Evolutionary conservation across 2,888 invertebrate genomes (phyloP), one percentile per base, ranked within the genome.

Genomic region (Plebejus argus): DNA sequence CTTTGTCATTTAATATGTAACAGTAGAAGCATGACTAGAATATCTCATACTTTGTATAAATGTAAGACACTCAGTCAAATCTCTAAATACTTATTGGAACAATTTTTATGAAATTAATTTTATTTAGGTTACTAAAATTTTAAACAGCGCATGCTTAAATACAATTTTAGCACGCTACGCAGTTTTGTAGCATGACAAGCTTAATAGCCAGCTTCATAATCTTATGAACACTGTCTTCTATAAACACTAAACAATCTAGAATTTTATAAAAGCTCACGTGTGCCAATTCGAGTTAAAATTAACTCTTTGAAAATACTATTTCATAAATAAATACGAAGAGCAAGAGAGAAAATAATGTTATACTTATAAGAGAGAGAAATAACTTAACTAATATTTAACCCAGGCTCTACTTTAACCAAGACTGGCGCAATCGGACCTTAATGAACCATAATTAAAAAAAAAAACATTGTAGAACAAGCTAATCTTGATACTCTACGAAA

Each of bases 1-100:
- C 82, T 83, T 82, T 81, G 84, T 83, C 58, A 83, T 82, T 82
- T 76, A 79, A 81, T 78, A 71, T 66, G n/a, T n/a, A n/a, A 78
- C 78, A 74, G 72, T 78, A 80, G 77, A 83, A 84, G 83, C 82
- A 76, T 81, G 83, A 83, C 83, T 83, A 83, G 81, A 82, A 78
- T 77, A 78, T 78, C 81, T 78, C 78, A 79, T 76, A 76, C 81
- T 78, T 78, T 70, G 76, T 78, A 78, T 70, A 53, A 53, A 20
- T 45, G 15, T 45, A 45, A 28, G 33, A 39, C 77, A 77, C 35
- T 77, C 15, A 70, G 56, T 35, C 18, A 39, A 76, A 20, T 61
- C 58, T 76, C 76, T 78, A 78, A 77, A 80, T 77, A 77, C 56
- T 35, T 33, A 71, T 15, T 70, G 20, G 23, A 45, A 72, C 72